Base-by-base conservation (phyloP, 2,888 invertebrate species). In the Campoletis raptor region DNA sequence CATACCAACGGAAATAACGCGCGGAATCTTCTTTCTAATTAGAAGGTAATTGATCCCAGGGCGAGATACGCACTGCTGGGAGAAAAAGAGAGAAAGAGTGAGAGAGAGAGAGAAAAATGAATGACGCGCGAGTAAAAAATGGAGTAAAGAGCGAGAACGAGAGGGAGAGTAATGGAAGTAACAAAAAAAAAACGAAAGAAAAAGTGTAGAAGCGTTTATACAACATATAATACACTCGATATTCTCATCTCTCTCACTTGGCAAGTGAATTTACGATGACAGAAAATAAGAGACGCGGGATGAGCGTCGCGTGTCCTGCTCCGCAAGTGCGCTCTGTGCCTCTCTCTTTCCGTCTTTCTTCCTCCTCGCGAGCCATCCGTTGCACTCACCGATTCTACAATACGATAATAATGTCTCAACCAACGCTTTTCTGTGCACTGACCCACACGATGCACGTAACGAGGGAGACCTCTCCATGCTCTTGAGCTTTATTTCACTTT, bases 371-470 rank as follows among this genome's bases (percentile, higher is more conserved):
- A 73, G 21, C 73, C 64, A 70, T 73, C 30, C 57, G 70, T 36
- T 70, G 79, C 77, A 69, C 64, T 66, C 80, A 85, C 83, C 87
- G 88, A 89, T 89, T 82, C 85, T 73, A 85, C 86, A 83, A 82
- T 87, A 78, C 82, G 88, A 89, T 88, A 88, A 87, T 88, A 87
- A 86, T 88, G 82, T 79, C 81, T 88, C 86, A 81, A 69, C 42
- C 85, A 87, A 85, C 81, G 87, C 66, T 89, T 83, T 85, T 88
- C 86, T 90, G 91, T 89, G 89, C 90, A 89, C 86, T 85, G 85
- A 88, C 86, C 87, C 88, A 84, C 85, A 85, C 83, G 85, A 79
- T 84, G 78, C 79, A 67, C 85, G 69, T 84, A 88, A 88, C 88
- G 83, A 88, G 70, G 73, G 83, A 57, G 45, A 52, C 36, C 61